Base-by-base conservation (phyloP, 2,113 vertebrate genomes). In the Menidia beryllina region DNA sequence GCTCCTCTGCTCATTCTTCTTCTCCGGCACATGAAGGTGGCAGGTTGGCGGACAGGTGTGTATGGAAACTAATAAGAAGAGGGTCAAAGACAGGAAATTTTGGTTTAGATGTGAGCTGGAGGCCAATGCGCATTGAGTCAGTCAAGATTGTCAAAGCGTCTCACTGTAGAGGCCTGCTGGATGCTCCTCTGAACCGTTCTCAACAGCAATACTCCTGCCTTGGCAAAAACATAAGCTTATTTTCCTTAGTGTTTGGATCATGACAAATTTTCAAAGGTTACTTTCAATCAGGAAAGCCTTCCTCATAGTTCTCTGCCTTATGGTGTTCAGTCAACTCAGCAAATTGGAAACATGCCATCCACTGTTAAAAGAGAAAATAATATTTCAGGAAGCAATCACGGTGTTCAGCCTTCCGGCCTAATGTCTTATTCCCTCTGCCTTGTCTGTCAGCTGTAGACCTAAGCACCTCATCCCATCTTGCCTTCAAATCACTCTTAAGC, bases 1-100 rank as follows among this genome's bases (percentile, higher is more conserved):
- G 15, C 63, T 34, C 10, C 0, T 57, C 36, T 55, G 20, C 20
- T 48, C 54, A 39, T 67, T 24, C 15, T 53, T 68, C 72, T 30
- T 60, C 69, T n/a, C 19, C n/a, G 24, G 34, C 10, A 58, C 34
- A 62, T 19, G 20, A 55, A 71, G 36, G 48, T 53, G 51, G 54
- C 63, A 69, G 48, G 38, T 65, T 30, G 54, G 54, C 45, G 20
- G 52, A 15, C 47, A 77, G 57, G 51, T 66, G 59, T 49, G 54
- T 20, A 56, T 60, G 45, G 60, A 51, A 66, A 70, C 26, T 51
- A 69, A n/a, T 57, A 43, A 75, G n/a, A 12, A 7, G 36, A 47
- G 14, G 39, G 48, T 19, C 68, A 43, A 1, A 2, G 41, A 58
- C 41, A 49, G 48, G 52, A 64, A n/a, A 30, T 68, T 71, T 67